Base-by-base conservation (phyloP, 2,888 invertebrate genomes). In the Microchrysa polita region DNA sequence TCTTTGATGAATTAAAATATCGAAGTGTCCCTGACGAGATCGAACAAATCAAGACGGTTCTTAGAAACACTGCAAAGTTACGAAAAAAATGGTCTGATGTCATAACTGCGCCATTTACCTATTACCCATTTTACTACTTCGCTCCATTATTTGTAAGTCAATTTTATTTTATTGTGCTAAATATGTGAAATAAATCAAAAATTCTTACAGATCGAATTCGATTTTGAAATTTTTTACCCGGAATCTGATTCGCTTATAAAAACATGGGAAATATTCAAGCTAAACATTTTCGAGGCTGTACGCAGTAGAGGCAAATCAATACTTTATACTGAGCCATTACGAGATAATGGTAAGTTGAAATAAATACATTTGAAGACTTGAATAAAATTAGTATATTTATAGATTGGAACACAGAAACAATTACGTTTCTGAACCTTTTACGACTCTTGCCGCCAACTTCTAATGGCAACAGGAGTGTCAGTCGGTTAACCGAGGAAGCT, bases 131-230 rank as follows among this genome's bases (percentile, higher is more conserved):
- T 10, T 52, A 52, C 16, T 52, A 52, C 16, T 52, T 52, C 52
- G 12, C 52, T 52, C 52, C 52, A 52, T 52, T 1, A 1, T 52
- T 16, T 52, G 52, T 52, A 52, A 16, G 52, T 52, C 14, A 14
- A 52, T 52, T 52, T 16, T 34, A 34, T 34, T 16, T 52, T 52
- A 52, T 52, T 10, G 14, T 52, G 52, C 52, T 52, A 52, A 52
- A 52, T 52, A 16, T 52, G 1, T 9, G 5, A 16, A 52, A 14
- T 52, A 52, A 16, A 52, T 1, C 5, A 16, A 52, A 16, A 52
- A 52, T 16, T 16, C 16, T 52, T 34, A 34, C 27, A 34, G 27
- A 34, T 34, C 27, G 27, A 34, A 34, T 34, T 34, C 27, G 27
- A 34, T 16, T 52, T 52, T 52, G n/a, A 52, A 52, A 52, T 16